phyloP scores from a whole-genome alignment of 2,888 invertebrate species.

The Phaonia tiefii region DNA sequence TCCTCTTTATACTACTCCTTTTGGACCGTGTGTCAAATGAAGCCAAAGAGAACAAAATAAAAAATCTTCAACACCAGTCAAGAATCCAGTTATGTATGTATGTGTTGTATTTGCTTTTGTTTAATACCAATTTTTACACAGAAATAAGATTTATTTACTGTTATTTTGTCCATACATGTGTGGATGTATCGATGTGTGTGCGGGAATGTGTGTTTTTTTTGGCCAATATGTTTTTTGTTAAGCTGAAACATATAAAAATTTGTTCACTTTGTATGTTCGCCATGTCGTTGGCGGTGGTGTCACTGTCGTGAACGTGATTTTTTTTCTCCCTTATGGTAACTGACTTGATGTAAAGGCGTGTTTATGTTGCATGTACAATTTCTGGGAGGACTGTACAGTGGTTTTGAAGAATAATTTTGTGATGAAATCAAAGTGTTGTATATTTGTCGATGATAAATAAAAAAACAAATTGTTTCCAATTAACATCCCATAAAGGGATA shows the following conservation, averaged over 20 bases:
- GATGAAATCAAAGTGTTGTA: no score
- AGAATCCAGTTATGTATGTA: not conserved
- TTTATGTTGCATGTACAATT: no score
- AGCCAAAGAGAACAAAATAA: not conserved
- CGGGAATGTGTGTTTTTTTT: not conserved
- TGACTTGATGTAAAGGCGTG: not conserved
- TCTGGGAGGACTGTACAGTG: no score
- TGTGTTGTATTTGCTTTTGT: not conserved
- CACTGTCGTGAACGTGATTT: not conserved
- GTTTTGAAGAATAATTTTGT: no score
- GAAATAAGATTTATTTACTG: conserved; percentile 1
- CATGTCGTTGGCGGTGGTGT: not conserved
- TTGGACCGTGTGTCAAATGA: not conserved
- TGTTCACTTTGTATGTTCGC: conserved; percentile 4
- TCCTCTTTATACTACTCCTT: not conserved
- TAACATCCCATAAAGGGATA: no score
- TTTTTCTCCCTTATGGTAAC: not conserved
- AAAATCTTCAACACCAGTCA: not conserved
- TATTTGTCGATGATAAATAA: no score
- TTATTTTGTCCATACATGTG: no score
- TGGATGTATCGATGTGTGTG: not conserved
- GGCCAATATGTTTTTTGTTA: not conserved
- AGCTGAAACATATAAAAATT: not conserved
- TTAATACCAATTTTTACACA: not conserved
- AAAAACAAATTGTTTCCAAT: no score